Base-by-base conservation (phyloP, 1,140 invertebrate species). In the Homalodisca vitripennis region DNA sequence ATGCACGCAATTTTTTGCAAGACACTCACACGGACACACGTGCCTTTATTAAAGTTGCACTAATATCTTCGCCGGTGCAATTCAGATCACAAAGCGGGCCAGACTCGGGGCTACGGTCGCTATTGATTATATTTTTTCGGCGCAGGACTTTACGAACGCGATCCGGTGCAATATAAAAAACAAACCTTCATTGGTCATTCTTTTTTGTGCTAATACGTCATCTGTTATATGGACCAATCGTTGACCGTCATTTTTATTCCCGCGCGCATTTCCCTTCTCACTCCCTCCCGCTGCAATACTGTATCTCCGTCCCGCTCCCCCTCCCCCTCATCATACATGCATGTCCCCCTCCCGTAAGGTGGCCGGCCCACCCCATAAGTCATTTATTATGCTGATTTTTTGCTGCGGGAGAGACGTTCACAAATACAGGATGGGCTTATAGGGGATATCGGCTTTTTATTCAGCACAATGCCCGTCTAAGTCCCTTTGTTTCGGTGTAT, bases 381-480 rank as follows among this genome's bases (percentile, higher is more conserved):
- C 63, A 66, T 66, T 66, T 66, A 66, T 66, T 66, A 66, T 66
- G 63, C 63, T 66, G 63, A 66, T 66, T 66, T 66, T 64, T 66
- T 66, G 32, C 32, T 13, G 24, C n/a, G 63, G n/a, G 63, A 46
- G 63, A 46, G 27, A 31, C 20, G 55, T 17, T 41, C 6, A 6
- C 34, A 41, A 41, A 41, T 41, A 41, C 26, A 26, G 55, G 14
- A 13, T 24, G 55, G 55, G 55, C 55, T 60, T 60, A 60, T 60
- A 60, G 22, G 14, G 55, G 55, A 60, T 60, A 60, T 60, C 55
- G 55, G 55, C 55, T 60, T 60, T 60, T 60, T 60, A 60, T 60
- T 60, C 55, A 26, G 22, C 55, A 60, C 55, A 60, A 60, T 60
- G 26, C 55, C 55, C 55, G 55, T 60, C 55, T 60, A 60, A 60